A percentile compares a stretch with the other conserved stretches of the same genome.
These are phyloP conservation scores for Tenthredo distinguenda DNA, from an alignment of 2,888 invertebrate species.

Conservation along the genomic window DNA sequence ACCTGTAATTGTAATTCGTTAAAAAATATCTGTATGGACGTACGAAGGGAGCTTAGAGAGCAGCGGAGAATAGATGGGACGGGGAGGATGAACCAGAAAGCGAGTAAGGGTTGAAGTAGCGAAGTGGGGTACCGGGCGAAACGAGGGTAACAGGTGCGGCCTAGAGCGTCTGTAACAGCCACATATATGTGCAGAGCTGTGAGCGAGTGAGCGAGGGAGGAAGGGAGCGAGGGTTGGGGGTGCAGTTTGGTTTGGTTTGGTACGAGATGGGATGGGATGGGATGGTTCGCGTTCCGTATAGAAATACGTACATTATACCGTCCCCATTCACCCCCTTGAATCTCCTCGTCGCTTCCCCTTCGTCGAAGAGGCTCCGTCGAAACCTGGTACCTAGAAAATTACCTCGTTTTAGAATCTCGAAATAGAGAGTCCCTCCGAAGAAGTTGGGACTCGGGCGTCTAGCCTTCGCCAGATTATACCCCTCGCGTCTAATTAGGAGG, in stretches of 20 bases:
- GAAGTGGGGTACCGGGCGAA: slow-evolving; percentile 9
- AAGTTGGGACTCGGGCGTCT: neutral
- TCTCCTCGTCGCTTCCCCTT: neutral
- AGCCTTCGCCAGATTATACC: neutral
- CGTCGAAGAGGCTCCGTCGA: slow-evolving; percentile 21
- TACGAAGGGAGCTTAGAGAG: neutral
- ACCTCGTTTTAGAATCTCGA: neutral
- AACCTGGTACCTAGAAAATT: slow-evolving; percentile 32
- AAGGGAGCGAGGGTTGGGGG: slow-evolving; percentile 33
- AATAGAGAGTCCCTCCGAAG: neutral
- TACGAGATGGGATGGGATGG: neutral
- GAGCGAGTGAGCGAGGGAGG: slow-evolving; percentile 3
- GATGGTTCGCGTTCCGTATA: slow-evolving; percentile 59
- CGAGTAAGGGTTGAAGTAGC: neutral
- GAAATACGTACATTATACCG: slow-evolving; percentile 68
- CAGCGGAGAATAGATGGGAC: neutral
- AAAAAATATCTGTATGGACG: neutral
- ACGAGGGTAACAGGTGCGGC: slow-evolving; percentile 73
- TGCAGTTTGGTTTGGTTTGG: neutral
- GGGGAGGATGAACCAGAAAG: slow-evolving; percentile 12
- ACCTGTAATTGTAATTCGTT: neutral
- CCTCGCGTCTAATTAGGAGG: neutral
- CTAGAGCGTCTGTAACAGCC: slow-evolving; percentile 65
- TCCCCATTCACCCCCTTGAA: slow-evolving; percentile 48
- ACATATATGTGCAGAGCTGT: slow-evolving; percentile 52